A percentile compares a stretch with the other conserved stretches of the same genome.
Evolutionary conservation across 2,888 invertebrate species (phyloP).

Genomic region (Pollenia labialis): DNA sequence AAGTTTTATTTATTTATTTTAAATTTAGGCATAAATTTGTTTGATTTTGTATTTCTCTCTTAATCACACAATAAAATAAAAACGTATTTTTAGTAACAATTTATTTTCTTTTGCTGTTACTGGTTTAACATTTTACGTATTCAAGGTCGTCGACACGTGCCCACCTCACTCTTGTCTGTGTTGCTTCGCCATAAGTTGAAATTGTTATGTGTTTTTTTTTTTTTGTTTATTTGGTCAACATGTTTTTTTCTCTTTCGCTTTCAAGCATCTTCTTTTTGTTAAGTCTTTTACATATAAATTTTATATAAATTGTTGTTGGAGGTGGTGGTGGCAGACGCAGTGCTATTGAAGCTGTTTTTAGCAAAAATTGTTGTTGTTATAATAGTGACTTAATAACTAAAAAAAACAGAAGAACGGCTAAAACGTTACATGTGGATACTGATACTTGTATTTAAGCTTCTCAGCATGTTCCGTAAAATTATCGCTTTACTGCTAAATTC

Average conservation of each 20-base stretch:
- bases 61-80: background rate
- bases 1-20: background rate
- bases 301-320: conserved; percentile 13
- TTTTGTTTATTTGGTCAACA: conserved; percentile 28
- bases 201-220: background rate
- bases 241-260: conserved; percentile 49
- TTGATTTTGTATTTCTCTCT: conserved; percentile 3
- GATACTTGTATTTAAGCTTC: conserved; percentile 29
- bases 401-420: conserved; percentile 53
- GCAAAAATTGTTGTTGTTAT: conserved; percentile 18
- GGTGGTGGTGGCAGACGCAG: conserved; percentile 58
- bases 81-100: conserved; percentile 45
- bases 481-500: conserved; percentile 80
- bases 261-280: conserved; percentile 24
- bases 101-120: conserved; percentile 70
- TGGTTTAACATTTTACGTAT: conserved; percentile 73
- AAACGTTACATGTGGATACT: conserved; percentile 9
- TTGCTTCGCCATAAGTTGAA: conserved; percentile 19
- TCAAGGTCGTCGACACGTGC: conserved; percentile 76
- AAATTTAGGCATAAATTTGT: background rate
- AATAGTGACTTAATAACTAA: conserved; percentile 58
- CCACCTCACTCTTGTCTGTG: conserved; percentile 46
- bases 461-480: conserved; percentile 77
- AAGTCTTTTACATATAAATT: background rate
- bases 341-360: conserved; percentile 12